Evolutionary conservation across 2,888 invertebrate species (phyloP).

Genomic region (Hymenopus coronatus): DNA sequence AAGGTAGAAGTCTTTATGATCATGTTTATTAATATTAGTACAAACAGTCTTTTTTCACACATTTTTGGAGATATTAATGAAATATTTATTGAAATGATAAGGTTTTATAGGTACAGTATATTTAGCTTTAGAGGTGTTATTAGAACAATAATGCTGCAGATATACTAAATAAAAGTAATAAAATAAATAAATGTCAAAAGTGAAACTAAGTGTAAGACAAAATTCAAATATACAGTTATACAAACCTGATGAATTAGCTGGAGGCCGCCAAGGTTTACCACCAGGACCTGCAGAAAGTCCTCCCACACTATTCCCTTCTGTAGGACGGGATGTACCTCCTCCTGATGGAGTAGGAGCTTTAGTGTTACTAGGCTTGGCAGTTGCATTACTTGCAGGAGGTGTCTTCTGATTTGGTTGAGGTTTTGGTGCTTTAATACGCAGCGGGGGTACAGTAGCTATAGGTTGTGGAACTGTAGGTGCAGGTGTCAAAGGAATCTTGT

Average conservation of each 20-base stretch:
- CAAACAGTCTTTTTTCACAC: too few species aligned
- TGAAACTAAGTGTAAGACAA: too few species aligned
- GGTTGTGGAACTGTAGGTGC: not conserved
- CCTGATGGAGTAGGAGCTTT: not conserved
- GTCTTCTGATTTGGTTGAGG: not conserved
- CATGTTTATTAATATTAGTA: too few species aligned
- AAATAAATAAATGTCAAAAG: too few species aligned
- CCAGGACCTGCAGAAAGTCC: slow-evolving; percentile 38
- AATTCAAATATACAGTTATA: not conserved
- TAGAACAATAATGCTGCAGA: too few species aligned
- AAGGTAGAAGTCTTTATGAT: too few species aligned
- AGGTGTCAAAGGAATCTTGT: not conserved
- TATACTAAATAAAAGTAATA: too few species aligned
- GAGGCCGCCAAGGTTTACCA: slow-evolving; percentile 40
- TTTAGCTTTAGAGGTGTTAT: too few species aligned
- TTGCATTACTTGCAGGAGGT: not conserved
- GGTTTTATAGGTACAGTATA: too few species aligned
- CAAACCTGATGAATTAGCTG: not conserved
- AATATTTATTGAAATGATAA: too few species aligned
- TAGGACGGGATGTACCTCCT: slow-evolving; percentile 9
- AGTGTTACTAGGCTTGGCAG: not conserved
- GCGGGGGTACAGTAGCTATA: not conserved
- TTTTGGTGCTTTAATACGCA: not conserved
- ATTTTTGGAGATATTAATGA: too few species aligned
- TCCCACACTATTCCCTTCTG: slow-evolving; percentile 32